A percentile compares a stretch with the other conserved stretches of the same genome.
Evolutionary conservation across 2,113 vertebrate genomes (phyloP).

Genomic region (Lynx canadensis): DNA sequence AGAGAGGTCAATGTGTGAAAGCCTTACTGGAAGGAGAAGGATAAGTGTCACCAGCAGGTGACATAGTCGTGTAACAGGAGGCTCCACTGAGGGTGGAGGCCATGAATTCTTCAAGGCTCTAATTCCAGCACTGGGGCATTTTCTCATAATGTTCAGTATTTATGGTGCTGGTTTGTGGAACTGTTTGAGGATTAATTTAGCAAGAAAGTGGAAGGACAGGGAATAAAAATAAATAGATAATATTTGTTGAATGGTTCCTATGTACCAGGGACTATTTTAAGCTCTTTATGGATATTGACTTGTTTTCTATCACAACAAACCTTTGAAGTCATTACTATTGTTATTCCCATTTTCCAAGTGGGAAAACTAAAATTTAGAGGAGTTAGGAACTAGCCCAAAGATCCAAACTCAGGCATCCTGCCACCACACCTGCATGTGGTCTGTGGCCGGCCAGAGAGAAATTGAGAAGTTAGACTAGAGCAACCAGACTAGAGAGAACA

Average conservation of each 20-base stretch:
- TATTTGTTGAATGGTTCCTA: conserved; percentile 9
- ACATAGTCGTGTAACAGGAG: background rate
- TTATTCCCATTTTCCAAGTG: conserved; percentile 21
- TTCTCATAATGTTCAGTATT: background rate
- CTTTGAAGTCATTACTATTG: background rate
- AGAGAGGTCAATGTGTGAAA: background rate
- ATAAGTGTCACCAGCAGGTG: background rate
- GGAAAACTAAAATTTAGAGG: conserved; percentile 41
- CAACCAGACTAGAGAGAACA: background rate
- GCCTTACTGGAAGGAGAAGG: background rate
- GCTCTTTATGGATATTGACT: conserved; percentile 27
- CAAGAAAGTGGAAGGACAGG: conserved; percentile 29
- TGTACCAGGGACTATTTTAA: conserved; percentile 34
- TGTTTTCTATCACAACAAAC: conserved; percentile 40
- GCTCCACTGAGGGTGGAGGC: background rate
- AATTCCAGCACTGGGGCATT: background rate
- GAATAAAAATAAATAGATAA: conserved; percentile 40
- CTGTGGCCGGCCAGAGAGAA: background rate
- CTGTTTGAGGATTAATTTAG: conserved; percentile 41
- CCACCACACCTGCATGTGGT: background rate
- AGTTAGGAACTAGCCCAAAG: conserved; percentile 21
- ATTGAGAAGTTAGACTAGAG: background rate
- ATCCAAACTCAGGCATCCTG: background rate
- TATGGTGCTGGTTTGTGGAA: background rate
- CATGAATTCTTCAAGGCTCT: background rate